Conservation (phyloP, 2,113 vertebrate species). For the Salminus brasiliensis region DNA sequence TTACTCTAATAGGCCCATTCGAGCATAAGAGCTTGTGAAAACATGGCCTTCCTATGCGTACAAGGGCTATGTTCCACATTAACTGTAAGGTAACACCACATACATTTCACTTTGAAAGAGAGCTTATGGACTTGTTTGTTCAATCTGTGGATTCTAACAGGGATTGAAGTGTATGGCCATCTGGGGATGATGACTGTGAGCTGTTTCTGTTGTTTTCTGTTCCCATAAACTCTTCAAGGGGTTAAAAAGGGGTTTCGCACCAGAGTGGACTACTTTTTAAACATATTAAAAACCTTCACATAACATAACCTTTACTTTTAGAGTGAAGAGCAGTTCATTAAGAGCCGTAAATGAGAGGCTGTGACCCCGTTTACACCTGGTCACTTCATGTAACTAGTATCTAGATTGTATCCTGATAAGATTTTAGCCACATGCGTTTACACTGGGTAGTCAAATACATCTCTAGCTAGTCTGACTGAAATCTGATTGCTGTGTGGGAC, state of each 20-base stretch:
- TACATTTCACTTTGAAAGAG: conserved; percentile 26
- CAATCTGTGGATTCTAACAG: not conserved
- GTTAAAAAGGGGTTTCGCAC: too few relatives aligned
- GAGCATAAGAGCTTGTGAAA: conserved; percentile 19
- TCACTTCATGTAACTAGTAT: too few relatives aligned
- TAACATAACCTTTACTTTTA: too few relatives aligned
- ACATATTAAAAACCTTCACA: too few relatives aligned
- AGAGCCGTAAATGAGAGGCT: not conserved
- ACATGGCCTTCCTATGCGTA: conserved; percentile 21
- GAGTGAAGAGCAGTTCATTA: not conserved
- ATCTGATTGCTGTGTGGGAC: too few relatives aligned
- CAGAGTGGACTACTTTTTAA: too few relatives aligned
- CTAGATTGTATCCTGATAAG: too few relatives aligned
- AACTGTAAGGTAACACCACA: conserved; percentile 33
- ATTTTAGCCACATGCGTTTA: too few relatives aligned
- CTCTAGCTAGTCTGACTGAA: too few relatives aligned
- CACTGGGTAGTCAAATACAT: too few relatives aligned
- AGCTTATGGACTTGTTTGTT: conserved; percentile 13
- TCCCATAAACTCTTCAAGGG: too few relatives aligned
- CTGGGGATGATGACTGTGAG: not conserved
- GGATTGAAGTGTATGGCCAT: not conserved
- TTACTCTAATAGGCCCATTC: conserved; percentile 48
- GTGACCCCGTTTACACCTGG: too few relatives aligned
- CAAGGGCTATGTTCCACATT: conserved; percentile 28
- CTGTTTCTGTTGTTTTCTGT: not conserved